Evolutionary conservation across 2,797 vertebrate species (phyloP), one percentile per base, ranked within the genome.

Genomic region (Galaxias olidus): DNA sequence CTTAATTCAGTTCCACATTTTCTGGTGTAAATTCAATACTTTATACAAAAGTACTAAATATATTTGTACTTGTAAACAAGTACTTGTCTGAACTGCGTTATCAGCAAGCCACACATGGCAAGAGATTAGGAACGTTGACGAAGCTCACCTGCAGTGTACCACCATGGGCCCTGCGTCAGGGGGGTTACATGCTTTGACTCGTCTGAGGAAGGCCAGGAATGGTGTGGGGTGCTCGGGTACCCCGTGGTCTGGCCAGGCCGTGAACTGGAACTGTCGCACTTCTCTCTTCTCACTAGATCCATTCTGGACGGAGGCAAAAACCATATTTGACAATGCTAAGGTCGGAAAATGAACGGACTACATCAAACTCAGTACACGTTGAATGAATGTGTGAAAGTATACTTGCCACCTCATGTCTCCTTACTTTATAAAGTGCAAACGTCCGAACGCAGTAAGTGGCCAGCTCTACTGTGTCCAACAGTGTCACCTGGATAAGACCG

Each of bases 161-260:
- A 96, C 97, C 98, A 99, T 99, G 8, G 98, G 98, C 66, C 98
- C 98, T 0, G 97, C 97, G 47, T 99, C 98, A 20, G 96, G 95
- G 19, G 98, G 98, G 78, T 99, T 98, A 88, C 97, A 99, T 60
- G 97, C 95, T 90, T 98, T 99, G 72, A 99, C 96, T 83, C 97
- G 91, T 74, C 98, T 86, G 68, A 99, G 87, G 86, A 99, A 99
- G 86, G 97, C 98, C 73, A 99, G 89, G 76, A 99, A 98, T 0
- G 97, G 98, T 10, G 98, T 99, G 30, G 97, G 98, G 75, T 98
- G 96, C 62, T 99, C 97, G 0, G 98, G 98, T 49, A 99, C 97
- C 42, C 98, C 97, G 4, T 99, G 98, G 83, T 99, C 98, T 15
- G 98, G 98, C 98, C 97, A 99, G 58, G 98, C 97, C 40, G 96